phyloP scores from a whole-genome alignment of 2,113 vertebrate species.

The Rostratula benghalensis region DNA sequence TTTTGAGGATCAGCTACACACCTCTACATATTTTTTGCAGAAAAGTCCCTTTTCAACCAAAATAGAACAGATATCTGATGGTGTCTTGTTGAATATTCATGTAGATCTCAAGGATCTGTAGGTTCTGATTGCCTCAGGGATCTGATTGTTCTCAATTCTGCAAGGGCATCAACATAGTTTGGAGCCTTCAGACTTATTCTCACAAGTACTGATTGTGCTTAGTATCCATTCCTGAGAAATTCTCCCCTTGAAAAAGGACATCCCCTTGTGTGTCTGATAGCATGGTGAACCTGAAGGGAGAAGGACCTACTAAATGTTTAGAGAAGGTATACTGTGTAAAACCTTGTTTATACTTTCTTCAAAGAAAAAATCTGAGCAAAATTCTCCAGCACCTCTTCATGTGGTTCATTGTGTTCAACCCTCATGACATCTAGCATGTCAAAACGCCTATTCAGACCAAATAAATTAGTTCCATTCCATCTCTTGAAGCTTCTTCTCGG shows the following conservation, averaged over 20 bases:
- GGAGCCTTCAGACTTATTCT: not conserved
- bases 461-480: not conserved
- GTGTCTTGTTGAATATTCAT: not conserved
- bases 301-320: not conserved
- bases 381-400: not conserved
- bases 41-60: constrained; percentile 19
- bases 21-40: not conserved
- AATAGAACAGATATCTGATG: not conserved
- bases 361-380: not conserved
- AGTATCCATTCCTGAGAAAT: not conserved
- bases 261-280: not conserved
- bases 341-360: not conserved
- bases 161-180: not conserved
- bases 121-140: no score
- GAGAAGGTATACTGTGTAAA: not conserved
- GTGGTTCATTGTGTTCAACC: not conserved
- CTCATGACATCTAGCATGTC: not conserved
- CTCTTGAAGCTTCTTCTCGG: not conserved
- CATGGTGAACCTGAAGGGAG: not conserved
- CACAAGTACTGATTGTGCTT: not conserved
- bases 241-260: not conserved
- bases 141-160: not conserved
- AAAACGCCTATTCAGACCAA: not conserved
- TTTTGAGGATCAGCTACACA: not conserved
- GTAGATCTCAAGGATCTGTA: not conserved